phyloP scores from a whole-genome alignment of 2,888 invertebrate genomes.

The Microctonus hyperodae region DNA sequence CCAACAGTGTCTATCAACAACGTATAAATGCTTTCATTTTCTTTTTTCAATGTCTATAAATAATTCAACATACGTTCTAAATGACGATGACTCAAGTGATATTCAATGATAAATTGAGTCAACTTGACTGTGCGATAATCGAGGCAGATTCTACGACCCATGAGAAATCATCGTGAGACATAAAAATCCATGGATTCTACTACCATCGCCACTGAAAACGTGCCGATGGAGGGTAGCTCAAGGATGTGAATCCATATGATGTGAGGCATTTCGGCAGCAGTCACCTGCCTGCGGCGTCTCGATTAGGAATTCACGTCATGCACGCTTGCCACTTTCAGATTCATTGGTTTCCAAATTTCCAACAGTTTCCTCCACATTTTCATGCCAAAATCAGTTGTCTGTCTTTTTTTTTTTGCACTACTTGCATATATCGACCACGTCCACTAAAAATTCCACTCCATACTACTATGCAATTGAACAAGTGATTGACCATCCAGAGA shows the following conservation, averaged over 20 bases:
- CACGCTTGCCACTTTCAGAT: conserved; percentile 39
- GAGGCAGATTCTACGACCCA: conserved; percentile 6
- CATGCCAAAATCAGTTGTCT: neutral
- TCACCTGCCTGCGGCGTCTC: conserved; percentile 1
- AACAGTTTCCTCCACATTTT: neutral
- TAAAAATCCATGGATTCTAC: conserved; percentile 11
- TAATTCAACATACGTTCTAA: neutral
- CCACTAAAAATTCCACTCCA: neutral
- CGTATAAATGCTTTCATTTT: neutral
- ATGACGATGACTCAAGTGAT: conserved; percentile 6
- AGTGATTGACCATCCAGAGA: neutral
- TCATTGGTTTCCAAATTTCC: conserved; percentile 37
- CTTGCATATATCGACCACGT: neutral
- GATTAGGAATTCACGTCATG: conserved; percentile 41
- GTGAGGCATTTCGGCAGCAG: neutral
- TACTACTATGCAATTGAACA: neutral
- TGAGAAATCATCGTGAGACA: conserved; percentile 12
- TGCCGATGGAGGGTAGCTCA: conserved; percentile 7
- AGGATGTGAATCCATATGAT: conserved; percentile 14
- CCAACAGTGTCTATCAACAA: neutral
- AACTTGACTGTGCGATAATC: conserved; percentile 14
- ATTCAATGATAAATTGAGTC: conserved; percentile 6
- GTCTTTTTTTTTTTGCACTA: neutral
- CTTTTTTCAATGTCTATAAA: neutral
- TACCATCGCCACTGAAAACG: neutral